A percentile compares a stretch with the other conserved stretches of the same genome.
Evolutionary conservation across 2,888 invertebrate genomes (phyloP).

Genomic region (Amphipoea oculea): DNA sequence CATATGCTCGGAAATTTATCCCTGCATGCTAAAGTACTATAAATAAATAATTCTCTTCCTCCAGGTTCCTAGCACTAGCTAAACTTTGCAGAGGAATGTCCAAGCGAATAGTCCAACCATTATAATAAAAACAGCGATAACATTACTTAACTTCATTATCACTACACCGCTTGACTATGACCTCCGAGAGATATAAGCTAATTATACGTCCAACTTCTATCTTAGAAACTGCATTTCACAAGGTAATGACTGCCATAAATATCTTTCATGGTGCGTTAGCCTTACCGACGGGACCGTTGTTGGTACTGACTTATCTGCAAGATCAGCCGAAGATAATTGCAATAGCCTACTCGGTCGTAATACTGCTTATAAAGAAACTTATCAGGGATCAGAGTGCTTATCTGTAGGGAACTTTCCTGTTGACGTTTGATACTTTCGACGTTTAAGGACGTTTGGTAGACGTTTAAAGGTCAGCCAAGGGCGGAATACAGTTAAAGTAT

Average conservation of each 20-base stretch:
- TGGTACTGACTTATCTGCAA: conserved; percentile 65
- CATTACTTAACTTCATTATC: conserved; percentile 51
- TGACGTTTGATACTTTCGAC: conserved; percentile 47
- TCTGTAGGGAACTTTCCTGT: conserved; percentile 53
- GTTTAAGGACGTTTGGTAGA: conserved; percentile 31
- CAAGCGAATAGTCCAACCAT: conserved; percentile 19
- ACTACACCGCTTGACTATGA: conserved; percentile 41
- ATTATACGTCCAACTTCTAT: conserved; percentile 56
- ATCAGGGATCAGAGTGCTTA: conserved; percentile 52
- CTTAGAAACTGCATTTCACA: conserved; percentile 61
- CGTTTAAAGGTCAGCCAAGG: conserved; percentile 44
- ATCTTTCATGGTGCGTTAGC: conserved; percentile 66
- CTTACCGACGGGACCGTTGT: conserved; percentile 59
- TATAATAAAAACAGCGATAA: conserved; percentile 52
- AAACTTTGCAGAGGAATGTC: conserved; percentile 14
- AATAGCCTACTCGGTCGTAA: conserved; percentile 58
- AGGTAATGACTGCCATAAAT: conserved; percentile 61
- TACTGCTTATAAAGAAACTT: conserved; percentile 59
- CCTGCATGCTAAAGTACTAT: not conserved
- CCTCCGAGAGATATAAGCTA: conserved; percentile 53
- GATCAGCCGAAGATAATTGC: conserved; percentile 73
- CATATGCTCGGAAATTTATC: not conserved
- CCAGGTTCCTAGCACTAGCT: not conserved
- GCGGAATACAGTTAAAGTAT: conserved; percentile 2
- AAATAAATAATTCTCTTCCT: not conserved